Conservation (phyloP, 2,797 vertebrate species). For the Molossus alvarezi region DNA sequence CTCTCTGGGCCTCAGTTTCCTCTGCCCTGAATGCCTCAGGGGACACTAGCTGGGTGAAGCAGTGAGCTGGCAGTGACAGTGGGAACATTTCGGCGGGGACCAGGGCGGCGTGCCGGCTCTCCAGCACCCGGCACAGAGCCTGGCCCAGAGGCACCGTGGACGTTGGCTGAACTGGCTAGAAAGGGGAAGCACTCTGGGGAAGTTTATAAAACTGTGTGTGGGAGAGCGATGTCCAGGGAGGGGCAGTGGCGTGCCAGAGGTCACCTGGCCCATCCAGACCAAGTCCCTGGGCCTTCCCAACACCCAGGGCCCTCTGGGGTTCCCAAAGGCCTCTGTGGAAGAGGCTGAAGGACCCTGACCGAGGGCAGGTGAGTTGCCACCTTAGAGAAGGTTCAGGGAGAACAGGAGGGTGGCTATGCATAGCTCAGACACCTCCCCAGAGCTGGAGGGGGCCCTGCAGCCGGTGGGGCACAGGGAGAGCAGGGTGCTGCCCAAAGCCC, state of each 20-base stretch:
- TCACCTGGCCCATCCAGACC: neutral
- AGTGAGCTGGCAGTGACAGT: neutral
- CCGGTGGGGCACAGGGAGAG: neutral
- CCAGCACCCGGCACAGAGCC: neutral
- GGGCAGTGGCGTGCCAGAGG: neutral
- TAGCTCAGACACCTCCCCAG: neutral
- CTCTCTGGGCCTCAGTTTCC: conserved; percentile 70
- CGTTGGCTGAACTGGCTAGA: conserved; percentile 66
- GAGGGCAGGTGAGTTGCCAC: neutral
- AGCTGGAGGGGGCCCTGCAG: neutral
- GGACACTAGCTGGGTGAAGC: neutral
- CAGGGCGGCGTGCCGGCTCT: neutral
- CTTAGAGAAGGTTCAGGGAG: neutral
- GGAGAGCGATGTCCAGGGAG: neutral
- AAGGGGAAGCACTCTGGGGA: conserved; percentile 59
- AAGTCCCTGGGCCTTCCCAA: neutral
- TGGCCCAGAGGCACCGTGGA: conserved; percentile 46
- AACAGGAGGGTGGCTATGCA: neutral
- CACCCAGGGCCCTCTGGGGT: neutral
- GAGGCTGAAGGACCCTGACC: neutral
- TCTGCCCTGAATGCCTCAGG: neutral
- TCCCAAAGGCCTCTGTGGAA: neutral
- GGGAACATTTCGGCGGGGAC: neutral
- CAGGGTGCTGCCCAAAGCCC: neutral
- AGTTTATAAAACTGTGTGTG: conserved; percentile 71